Conservation (phyloP, 1,140 invertebrate genomes). For the Cotesia glomerata region DNA sequence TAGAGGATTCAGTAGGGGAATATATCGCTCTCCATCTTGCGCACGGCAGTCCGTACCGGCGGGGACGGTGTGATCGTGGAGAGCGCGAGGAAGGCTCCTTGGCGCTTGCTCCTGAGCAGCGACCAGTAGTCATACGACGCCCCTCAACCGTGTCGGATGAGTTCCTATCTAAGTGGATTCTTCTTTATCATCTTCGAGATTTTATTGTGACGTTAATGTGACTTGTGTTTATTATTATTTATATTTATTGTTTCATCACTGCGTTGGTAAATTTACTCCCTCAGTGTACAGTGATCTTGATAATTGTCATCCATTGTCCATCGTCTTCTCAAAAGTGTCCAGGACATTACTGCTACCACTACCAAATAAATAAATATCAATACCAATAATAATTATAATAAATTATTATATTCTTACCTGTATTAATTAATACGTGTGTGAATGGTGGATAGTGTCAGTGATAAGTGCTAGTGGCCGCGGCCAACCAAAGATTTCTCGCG, state of each 20-base stretch:
- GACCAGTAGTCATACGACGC: conserved; percentile 33
- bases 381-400: too few relatives aligned
- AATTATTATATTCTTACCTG: conserved; percentile 14
- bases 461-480: conserved; percentile 30
- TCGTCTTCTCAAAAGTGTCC: too few relatives aligned
- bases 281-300: neutral
- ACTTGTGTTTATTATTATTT: neutral
- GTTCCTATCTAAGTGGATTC: neutral
- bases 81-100: conserved; percentile 15
- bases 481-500: conserved; percentile 40
- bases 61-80: conserved; percentile 7
- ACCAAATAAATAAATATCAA: too few relatives aligned
- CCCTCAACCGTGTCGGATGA: conserved; percentile 30
- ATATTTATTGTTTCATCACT: neutral
- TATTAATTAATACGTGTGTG: conserved; percentile 28
- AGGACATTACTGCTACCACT: too few relatives aligned
- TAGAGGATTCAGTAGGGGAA: conserved; percentile 10
- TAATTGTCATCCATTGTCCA: too few relatives aligned
- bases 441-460: conserved; percentile 46
- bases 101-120: conserved; percentile 26
- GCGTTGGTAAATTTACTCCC: neutral
- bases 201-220: neutral
- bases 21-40: conserved; percentile 18
- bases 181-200: neutral
- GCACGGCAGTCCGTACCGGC: conserved; percentile 11